These are phyloP conservation scores for Bovichtus variegatus DNA, from an alignment of 2,797 vertebrate species.

Conservation along the genomic window DNA sequence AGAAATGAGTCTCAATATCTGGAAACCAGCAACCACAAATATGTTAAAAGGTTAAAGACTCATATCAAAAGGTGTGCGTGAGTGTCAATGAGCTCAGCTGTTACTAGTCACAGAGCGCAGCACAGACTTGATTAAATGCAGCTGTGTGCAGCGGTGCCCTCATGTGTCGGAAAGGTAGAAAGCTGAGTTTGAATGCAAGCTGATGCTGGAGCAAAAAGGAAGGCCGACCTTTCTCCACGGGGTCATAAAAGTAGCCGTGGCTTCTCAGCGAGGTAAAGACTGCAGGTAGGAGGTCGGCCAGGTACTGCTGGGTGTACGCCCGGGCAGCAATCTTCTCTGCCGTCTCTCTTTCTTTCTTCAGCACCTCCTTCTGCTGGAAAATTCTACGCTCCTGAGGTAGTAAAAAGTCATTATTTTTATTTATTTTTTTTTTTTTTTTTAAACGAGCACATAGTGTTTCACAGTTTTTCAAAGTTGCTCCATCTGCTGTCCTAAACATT, in stretches of 20 bases:
- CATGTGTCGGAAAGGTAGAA: conserved; percentile 10
- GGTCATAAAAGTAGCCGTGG: conserved; percentile 92
- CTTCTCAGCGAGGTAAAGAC: conserved; percentile 88
- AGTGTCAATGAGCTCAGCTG: neutral
- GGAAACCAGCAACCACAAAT: conserved; percentile 48
- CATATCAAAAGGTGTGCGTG: neutral
- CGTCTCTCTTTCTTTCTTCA: conserved; percentile 85
- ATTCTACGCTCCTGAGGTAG: conserved; percentile 87
- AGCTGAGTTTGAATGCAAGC: neutral
- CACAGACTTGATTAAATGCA: neutral
- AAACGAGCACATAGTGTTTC: neutral
- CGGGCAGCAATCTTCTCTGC: conserved; percentile 91
- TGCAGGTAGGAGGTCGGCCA: conserved; percentile 89
- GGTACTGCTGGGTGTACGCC: conserved; percentile 87
- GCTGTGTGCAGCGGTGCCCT: neutral
- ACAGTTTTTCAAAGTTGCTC: neutral
- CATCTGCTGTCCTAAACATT: neutral
- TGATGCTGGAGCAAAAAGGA: neutral
- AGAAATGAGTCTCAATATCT: conserved; percentile 92
- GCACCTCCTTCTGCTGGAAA: conserved; percentile 83
- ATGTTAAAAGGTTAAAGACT: neutral
- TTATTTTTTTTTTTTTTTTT: neutral
- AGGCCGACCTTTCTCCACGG: conserved; percentile 88
- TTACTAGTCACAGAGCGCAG: neutral
- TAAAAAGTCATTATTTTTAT: too few species aligned